A percentile compares a stretch with the other conserved stretches of the same genome.
Conservation (phyloP, 2,888 invertebrate genomes). For the Idaea biselata region DNA sequence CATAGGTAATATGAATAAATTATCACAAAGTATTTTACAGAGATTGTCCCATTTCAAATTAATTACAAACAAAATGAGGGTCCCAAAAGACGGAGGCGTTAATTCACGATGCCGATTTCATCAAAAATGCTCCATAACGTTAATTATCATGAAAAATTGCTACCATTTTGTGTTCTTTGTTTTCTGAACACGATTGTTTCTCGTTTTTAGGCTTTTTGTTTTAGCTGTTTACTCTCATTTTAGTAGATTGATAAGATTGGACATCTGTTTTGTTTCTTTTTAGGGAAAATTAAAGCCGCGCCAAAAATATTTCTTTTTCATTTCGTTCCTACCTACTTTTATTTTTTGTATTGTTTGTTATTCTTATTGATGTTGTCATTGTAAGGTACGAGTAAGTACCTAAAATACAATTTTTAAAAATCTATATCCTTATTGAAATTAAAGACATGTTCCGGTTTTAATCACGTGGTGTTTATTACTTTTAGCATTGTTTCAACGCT, state of each 20-base stretch:
- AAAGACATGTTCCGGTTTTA: no score
- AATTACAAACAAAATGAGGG: constrained; percentile 28
- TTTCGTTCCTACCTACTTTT: constrained; percentile 3
- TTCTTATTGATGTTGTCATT: no score
- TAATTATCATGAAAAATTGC: constrained; percentile 56
- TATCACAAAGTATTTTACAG: background rate
- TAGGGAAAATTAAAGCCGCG: background rate
- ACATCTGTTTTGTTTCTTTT: background rate
- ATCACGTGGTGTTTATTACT: no score
- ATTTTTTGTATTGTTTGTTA: no score
- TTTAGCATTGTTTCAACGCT: no score
- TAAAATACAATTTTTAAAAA: no score
- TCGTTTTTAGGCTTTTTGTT: background rate
- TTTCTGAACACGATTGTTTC: background rate
- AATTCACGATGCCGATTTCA: constrained; percentile 47
- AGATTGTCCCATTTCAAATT: background rate
- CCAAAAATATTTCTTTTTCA: constrained; percentile 4
- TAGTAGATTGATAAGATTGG: background rate
- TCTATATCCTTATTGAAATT: no score
- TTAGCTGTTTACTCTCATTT: background rate
- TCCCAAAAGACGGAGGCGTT: constrained; percentile 37
- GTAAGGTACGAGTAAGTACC: no score
- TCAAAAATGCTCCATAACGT: constrained; percentile 50
- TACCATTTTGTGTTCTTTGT: constrained; percentile 33
- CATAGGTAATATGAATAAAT: background rate